These are phyloP conservation scores for Trichechus manatus DNA, from an alignment of 2,113 vertebrate genomes.

Conservation along the genomic window DNA sequence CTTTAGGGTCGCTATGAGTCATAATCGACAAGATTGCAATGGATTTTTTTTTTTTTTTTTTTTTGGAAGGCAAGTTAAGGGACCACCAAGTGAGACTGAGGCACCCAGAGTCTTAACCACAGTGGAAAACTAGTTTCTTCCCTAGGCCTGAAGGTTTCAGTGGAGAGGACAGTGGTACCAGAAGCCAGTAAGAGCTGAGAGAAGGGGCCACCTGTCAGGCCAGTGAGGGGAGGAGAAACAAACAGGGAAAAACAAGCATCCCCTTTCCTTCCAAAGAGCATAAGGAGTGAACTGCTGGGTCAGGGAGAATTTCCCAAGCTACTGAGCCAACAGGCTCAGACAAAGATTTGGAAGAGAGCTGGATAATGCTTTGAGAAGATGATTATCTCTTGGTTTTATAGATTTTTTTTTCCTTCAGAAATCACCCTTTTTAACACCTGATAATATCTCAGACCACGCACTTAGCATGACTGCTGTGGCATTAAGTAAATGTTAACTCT, in stretches of 20 bases:
- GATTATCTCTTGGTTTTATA: neutral
- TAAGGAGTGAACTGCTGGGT: neutral
- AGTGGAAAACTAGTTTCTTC: neutral
- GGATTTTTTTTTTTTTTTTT: no score
- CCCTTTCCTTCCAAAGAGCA: neutral
- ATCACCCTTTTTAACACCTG: slow-evolving; percentile 59
- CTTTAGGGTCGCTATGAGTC: no score
- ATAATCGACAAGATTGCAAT: no score
- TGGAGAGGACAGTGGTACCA: neutral
- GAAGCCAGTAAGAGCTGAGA: neutral
- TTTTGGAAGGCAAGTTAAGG: neutral
- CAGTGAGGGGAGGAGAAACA: neutral
- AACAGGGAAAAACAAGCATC: neutral
- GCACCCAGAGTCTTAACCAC: no score
- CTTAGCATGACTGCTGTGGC: slow-evolving; percentile 64
- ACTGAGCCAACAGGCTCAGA: neutral
- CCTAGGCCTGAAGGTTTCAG: fast-evolving
- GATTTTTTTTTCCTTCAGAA: slow-evolving; percentile 35
- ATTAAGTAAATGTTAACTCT: slow-evolving; percentile 78
- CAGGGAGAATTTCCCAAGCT: neutral
- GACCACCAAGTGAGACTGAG: neutral
- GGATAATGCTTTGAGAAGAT: neutral
- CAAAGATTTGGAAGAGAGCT: neutral
- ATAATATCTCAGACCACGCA: slow-evolving; percentile 67
- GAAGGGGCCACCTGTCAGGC: fast-evolving